phyloP scores from a whole-genome alignment of 2,113 vertebrate genomes.

The Brachionichthys hirsutus region DNA sequence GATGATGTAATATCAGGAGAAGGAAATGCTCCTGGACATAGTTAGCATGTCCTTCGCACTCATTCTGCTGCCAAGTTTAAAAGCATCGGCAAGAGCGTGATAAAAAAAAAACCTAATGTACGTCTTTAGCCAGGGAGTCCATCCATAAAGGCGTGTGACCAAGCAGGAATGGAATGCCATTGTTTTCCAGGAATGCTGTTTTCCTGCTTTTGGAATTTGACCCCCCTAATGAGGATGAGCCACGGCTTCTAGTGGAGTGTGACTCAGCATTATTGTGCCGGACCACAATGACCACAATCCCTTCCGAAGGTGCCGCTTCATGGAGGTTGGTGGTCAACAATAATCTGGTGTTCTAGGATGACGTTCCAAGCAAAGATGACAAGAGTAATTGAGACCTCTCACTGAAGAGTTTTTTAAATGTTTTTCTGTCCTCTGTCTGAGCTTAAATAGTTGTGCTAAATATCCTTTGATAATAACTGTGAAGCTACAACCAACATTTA shows the following conservation, averaged over 20 bases:
- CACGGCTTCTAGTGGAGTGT: slow-evolving; percentile 46
- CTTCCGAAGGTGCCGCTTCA: slow-evolving; percentile 37
- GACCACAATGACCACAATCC: slow-evolving; percentile 22
- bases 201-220: slow-evolving; percentile 45
- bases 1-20: slow-evolving; percentile 43
- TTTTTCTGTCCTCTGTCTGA: no score
- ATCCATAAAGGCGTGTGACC: slow-evolving; percentile 42
- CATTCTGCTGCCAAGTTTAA: slow-evolving; percentile 46
- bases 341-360: slow-evolving; percentile 21
- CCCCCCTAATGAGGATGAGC: slow-evolving; percentile 35
- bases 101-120: slow-evolving; percentile 43
- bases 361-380: background rate
- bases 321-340: slow-evolving; percentile 40
- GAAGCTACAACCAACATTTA: no score
- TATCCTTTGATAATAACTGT: no score
- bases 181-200: slow-evolving; percentile 52
- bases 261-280: slow-evolving; percentile 22
- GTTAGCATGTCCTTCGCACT: slow-evolving; percentile 59
- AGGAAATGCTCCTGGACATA: slow-evolving; percentile 38
- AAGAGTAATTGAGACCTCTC: background rate
- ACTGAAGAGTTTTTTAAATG: no score
- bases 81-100: slow-evolving; percentile 44
- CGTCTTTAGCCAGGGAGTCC: slow-evolving; percentile 29
- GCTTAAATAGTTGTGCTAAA: no score
- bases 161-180: slow-evolving; percentile 58